Conservation (phyloP, 2,113 vertebrate species). For the Varanus salvator region DNA sequence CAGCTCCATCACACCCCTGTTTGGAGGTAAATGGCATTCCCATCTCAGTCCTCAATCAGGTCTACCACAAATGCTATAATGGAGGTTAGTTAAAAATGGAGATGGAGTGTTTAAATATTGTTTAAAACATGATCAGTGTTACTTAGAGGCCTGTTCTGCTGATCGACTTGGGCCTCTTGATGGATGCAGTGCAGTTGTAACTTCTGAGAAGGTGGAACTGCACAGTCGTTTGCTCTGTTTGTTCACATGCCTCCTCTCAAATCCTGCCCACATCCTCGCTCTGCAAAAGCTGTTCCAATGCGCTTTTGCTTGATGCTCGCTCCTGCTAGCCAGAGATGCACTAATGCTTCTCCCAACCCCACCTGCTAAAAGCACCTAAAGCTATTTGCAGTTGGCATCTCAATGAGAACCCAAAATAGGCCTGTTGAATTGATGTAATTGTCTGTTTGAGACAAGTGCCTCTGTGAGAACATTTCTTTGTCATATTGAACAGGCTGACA, state of each 20-base stretch:
- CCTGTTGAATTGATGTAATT: constrained; percentile 18
- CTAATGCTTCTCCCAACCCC: background rate
- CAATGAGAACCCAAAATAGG: constrained; percentile 31
- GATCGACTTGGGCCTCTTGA: constrained; percentile 1
- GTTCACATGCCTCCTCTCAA: background rate
- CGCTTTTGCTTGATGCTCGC: background rate
- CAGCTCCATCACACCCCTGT: background rate
- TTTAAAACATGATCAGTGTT: background rate
- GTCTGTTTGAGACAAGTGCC: background rate
- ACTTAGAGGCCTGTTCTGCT: no score
- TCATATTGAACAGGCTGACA: background rate
- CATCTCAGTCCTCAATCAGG: background rate
- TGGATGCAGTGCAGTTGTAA: constrained; percentile 43
- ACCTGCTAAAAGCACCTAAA: background rate
- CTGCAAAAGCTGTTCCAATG: background rate
- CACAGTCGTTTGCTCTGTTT: constrained; percentile 41
- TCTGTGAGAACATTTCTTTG: constrained; percentile 9
- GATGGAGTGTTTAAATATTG: background rate
- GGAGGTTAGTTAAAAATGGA: background rate
- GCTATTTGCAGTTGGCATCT: constrained; percentile 31
- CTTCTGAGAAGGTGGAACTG: constrained; percentile 40
- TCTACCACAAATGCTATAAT: background rate
- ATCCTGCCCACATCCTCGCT: background rate
- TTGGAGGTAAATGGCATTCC: background rate
- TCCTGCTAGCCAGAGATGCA: background rate